phyloP scores from a whole-genome alignment of 2,888 invertebrate species.

The Leistus spinibarbis region DNA sequence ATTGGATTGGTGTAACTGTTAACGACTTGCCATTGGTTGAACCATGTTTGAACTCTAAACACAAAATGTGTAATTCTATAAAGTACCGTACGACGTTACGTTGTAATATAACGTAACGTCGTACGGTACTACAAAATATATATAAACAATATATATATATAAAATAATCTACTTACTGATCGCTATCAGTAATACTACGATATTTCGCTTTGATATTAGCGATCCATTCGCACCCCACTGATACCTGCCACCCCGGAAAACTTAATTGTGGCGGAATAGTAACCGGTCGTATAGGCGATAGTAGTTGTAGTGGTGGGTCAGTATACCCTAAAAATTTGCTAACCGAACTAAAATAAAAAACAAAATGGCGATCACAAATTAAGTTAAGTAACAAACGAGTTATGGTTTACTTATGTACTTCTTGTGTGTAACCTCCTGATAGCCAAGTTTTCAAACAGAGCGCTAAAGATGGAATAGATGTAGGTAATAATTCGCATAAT shows the following conservation, averaged over 20 bases:
- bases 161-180: slow-evolving; percentile 58
- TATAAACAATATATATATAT: no score
- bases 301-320: slow-evolving; percentile 54
- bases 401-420: slow-evolving; percentile 54
- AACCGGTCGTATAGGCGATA: slow-evolving; percentile 55
- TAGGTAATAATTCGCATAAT: slow-evolving; percentile 71
- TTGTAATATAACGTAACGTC: background rate
- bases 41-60: slow-evolving; percentile 68
- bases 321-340: slow-evolving; percentile 56
- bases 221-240: slow-evolving; percentile 60
- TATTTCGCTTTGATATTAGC: slow-evolving; percentile 60
- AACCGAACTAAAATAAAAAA: slow-evolving; percentile 50
- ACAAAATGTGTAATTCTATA: background rate
- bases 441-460: slow-evolving; percentile 66
- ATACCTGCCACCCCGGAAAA: slow-evolving; percentile 61
- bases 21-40: slow-evolving; percentile 74
- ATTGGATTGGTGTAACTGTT: slow-evolving; percentile 69
- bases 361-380: slow-evolving; percentile 2
- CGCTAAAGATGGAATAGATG: slow-evolving; percentile 66
- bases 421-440: slow-evolving; percentile 57
- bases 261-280: slow-evolving; percentile 57
- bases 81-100: background rate
- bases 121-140: background rate
- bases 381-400: background rate
- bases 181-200: slow-evolving; percentile 59